Conservation (phyloP, 2,113 vertebrate species). For the Coreoperca whiteheadi region DNA sequence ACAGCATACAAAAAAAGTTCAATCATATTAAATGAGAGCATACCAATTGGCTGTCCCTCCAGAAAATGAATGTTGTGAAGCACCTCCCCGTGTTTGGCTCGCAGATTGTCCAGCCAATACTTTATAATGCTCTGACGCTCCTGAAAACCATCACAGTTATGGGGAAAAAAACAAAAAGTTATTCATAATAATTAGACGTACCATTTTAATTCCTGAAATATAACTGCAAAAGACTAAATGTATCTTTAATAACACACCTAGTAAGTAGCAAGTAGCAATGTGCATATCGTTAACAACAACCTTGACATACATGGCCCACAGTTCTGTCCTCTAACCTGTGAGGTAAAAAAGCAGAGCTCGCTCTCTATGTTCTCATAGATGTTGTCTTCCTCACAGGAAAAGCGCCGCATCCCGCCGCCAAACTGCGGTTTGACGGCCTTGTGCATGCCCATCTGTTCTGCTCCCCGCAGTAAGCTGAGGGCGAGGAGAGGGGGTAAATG, state of each 20-base stretch:
- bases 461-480: conserved; percentile 92
- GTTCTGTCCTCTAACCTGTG: conserved; percentile 87
- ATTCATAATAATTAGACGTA: not conserved
- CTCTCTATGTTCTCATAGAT: conserved; percentile 98
- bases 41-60: conserved; percentile 98
- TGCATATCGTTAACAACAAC: not conserved
- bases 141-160: conserved; percentile 73
- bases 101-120: conserved; percentile 96
- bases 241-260: not conserved
- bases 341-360: conserved; percentile 95
- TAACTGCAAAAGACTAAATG: not conserved
- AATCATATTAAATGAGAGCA: conserved; percentile 51
- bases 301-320: not conserved
- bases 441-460: conserved; percentile 92
- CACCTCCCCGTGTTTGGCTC: conserved; percentile 93
- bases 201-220: not conserved
- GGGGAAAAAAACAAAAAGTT: not conserved
- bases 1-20: not conserved
- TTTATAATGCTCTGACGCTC: conserved; percentile 97
- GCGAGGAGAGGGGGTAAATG: conserved; percentile 15
- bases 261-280: not conserved
- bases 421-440: conserved; percentile 94
- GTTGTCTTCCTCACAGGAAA: conserved; percentile 96
- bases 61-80: conserved; percentile 97
- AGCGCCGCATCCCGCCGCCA: conserved; percentile 90